Evolutionary conservation across 2,888 invertebrate genomes (phyloP).

Genomic region (Bembecia ichneumoniformis): DNA sequence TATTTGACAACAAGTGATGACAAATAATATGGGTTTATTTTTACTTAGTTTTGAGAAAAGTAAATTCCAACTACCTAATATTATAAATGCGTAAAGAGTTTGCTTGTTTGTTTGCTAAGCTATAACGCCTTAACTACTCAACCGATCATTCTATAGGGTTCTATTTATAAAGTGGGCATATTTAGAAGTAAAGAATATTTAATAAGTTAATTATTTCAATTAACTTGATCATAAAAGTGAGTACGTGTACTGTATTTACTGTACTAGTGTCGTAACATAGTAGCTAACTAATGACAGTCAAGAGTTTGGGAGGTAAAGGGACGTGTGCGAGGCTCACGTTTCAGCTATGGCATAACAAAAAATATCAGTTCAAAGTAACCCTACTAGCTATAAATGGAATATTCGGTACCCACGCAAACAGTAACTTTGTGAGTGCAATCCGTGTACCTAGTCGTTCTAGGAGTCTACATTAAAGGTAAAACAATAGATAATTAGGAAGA

Average conservation of each 20-base stretch:
- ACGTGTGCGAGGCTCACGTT: slow-evolving; percentile 55
- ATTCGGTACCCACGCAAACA: slow-evolving; percentile 52
- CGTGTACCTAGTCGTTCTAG: slow-evolving; percentile 39
- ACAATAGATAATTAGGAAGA: slow-evolving; percentile 7
- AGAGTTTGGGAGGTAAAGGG: slow-evolving; percentile 22
- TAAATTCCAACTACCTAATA: too few relatives aligned
- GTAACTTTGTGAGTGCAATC: slow-evolving; percentile 41
- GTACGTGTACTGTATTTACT: background rate
- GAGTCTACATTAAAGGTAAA: slow-evolving; percentile 26
- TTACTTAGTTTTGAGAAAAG: too few relatives aligned
- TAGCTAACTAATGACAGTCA: background rate
- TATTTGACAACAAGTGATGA: too few relatives aligned
- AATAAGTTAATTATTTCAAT: background rate
- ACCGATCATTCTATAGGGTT: too few relatives aligned
- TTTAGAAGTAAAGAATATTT: background rate
- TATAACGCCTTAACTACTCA: too few relatives aligned
- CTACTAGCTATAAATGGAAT: slow-evolving; percentile 61
- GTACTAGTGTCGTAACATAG: background rate
- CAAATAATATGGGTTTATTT: too few relatives aligned
- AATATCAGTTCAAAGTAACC: slow-evolving; percentile 50
- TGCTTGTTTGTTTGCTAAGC: too few relatives aligned
- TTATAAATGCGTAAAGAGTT: too few relatives aligned
- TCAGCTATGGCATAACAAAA: slow-evolving; percentile 57
- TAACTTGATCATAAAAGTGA: too few relatives aligned
- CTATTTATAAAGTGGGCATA: too few relatives aligned